Conservation (phyloP, 2,113 vertebrate species). For the Actinemys pallida region DNA sequence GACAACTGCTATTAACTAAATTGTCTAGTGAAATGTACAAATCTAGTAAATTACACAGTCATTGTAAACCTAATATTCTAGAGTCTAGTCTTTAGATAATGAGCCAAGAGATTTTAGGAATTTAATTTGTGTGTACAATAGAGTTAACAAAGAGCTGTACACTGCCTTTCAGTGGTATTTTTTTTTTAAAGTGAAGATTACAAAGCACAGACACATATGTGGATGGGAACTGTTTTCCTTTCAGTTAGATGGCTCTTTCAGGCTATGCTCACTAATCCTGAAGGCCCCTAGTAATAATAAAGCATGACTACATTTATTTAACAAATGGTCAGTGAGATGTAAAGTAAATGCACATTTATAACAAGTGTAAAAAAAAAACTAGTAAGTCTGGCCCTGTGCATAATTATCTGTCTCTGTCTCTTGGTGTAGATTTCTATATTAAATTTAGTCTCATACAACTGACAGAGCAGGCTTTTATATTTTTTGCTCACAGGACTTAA, state of each 20-base stretch:
- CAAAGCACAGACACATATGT: conserved; percentile 39
- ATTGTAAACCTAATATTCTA: conserved; percentile 59
- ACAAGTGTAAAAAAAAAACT: background rate
- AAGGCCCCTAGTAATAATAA: conserved; percentile 31
- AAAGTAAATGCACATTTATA: conserved; percentile 29
- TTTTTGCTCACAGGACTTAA: background rate
- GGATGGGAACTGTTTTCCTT: conserved; percentile 66
- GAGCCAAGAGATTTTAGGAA: conserved; percentile 63
- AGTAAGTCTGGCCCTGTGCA: background rate
- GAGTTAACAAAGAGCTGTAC: conserved; percentile 27
- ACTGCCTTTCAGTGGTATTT: conserved; percentile 11
- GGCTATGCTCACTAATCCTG: conserved; percentile 40
- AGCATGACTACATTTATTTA: conserved; percentile 14
- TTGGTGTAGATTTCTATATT: background rate
- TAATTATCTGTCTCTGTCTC: background rate
- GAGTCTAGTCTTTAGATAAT: conserved; percentile 58
- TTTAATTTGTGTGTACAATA: conserved; percentile 58
- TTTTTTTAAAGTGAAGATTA: conserved; percentile 30
- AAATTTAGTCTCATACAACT: background rate
- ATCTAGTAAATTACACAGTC: conserved; percentile 60
- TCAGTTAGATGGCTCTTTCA: conserved; percentile 64
- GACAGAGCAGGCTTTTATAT: background rate
- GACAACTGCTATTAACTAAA: conserved; percentile 46
- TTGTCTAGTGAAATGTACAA: conserved; percentile 50
- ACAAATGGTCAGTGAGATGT: background rate